These are phyloP conservation scores for Aleadryas rufinucha DNA, from an alignment of 2,113 vertebrate genomes.

Conservation along the genomic window DNA sequence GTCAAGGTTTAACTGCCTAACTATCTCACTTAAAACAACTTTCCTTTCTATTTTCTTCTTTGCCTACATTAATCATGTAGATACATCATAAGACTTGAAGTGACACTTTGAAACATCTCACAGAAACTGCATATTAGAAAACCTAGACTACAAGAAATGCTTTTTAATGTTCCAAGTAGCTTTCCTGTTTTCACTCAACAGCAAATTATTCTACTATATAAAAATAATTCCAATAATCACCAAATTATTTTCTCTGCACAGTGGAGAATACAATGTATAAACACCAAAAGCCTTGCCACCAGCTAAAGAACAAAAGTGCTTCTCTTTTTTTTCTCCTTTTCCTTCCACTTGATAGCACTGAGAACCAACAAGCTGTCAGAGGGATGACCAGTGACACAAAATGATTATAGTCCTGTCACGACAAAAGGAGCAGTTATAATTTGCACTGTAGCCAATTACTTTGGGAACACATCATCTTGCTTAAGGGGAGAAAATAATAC, in stretches of 20 bases:
- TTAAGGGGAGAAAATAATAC: conserved; percentile 15
- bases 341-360: conserved; percentile 12
- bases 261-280: background rate
- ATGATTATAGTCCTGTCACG: conserved; percentile 67
- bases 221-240: conserved; percentile 51
- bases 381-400: conserved; percentile 57
- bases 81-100: background rate
- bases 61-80: background rate
- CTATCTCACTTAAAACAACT: background rate
- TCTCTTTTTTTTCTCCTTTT: background rate
- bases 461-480: conserved; percentile 31
- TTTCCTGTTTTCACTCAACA: conserved; percentile 18
- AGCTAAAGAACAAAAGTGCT: conserved; percentile 4
- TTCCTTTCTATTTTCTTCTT: conserved; percentile 6
- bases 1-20: background rate
- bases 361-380: conserved; percentile 44
- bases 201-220: conserved; percentile 43
- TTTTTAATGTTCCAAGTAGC: conserved; percentile 38
- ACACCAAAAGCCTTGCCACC: background rate
- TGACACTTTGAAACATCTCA: background rate
- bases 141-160: background rate
- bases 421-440: conserved; percentile 57
- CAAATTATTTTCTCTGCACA: conserved; percentile 25
- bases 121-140: conserved; percentile 29
- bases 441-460: conserved; percentile 54